phyloP scores from a whole-genome alignment of 2,797 vertebrate species.

The Parauchenoglanis punctatus region DNA sequence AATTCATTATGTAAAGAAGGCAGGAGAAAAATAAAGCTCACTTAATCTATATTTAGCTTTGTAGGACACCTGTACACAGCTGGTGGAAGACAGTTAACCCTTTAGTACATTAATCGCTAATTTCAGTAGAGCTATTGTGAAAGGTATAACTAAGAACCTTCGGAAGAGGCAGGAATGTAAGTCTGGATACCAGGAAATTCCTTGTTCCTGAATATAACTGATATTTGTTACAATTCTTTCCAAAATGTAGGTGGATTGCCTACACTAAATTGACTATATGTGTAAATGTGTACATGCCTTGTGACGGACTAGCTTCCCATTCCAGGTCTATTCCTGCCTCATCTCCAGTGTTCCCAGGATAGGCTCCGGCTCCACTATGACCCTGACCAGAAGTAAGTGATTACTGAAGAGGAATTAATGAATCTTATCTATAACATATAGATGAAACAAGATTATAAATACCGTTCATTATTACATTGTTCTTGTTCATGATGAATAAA shows the following conservation, averaged over 20 bases:
- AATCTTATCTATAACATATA: neutral
- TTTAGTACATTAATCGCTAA: neutral
- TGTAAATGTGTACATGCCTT: neutral
- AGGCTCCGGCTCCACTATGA: neutral
- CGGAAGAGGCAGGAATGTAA: neutral
- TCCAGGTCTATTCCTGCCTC: neutral
- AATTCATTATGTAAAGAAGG: neutral
- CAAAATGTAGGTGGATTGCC: neutral
- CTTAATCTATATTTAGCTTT: neutral
- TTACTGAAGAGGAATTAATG: neutral
- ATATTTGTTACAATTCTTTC: neutral
- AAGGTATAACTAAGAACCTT: neutral
- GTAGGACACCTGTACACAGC: neutral
- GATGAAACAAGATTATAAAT: neutral
- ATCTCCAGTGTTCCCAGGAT: neutral
- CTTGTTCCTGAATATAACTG: neutral
- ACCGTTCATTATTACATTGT: neutral
- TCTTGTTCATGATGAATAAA: neutral
- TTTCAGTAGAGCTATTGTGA: neutral
- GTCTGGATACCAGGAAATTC: neutral
- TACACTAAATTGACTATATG: neutral
- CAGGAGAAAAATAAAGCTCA: neutral
- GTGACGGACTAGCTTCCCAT: neutral
- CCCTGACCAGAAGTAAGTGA: neutral
- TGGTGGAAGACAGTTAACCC: neutral